Percentiles rank a stretch among this genome's conserved stretches.
These are phyloP conservation scores for Numenius arquata DNA, from an alignment of 2,113 vertebrate genomes.

Conservation along the genomic window DNA sequence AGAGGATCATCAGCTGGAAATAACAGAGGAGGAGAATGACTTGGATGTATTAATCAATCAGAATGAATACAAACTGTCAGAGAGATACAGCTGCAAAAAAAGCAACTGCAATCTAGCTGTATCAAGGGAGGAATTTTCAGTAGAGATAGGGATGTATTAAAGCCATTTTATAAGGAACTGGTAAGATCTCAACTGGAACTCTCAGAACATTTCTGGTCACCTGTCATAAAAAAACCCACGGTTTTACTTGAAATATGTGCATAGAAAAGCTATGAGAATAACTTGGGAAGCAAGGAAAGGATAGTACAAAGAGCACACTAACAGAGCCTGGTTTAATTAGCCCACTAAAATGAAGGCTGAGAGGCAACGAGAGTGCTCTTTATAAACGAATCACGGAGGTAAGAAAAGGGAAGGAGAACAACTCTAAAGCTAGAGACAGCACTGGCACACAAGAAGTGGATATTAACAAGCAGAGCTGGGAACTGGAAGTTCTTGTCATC, in stretches of 20 bases:
- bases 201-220: not conserved
- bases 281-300: not conserved
- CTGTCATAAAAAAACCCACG: not conserved
- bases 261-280: not conserved
- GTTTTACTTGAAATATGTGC: not conserved
- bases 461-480: not conserved
- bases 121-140: not conserved
- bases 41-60: not conserved
- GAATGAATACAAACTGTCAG: not conserved
- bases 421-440: not conserved
- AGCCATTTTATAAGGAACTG: not conserved
- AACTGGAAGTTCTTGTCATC: not conserved
- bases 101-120: not conserved
- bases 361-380: not conserved
- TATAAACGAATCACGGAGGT: not conserved
- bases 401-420: not conserved
- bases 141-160: not conserved
- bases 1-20: not conserved
- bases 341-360: not conserved
- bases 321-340: not conserved
- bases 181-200: not conserved
- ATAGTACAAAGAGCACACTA: not conserved
- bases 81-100: not conserved
- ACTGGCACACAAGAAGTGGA: not conserved
- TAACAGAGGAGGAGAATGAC: not conserved